phyloP scores from a whole-genome alignment of 23 tunicate genomes.

The Styela clava region DNA sequence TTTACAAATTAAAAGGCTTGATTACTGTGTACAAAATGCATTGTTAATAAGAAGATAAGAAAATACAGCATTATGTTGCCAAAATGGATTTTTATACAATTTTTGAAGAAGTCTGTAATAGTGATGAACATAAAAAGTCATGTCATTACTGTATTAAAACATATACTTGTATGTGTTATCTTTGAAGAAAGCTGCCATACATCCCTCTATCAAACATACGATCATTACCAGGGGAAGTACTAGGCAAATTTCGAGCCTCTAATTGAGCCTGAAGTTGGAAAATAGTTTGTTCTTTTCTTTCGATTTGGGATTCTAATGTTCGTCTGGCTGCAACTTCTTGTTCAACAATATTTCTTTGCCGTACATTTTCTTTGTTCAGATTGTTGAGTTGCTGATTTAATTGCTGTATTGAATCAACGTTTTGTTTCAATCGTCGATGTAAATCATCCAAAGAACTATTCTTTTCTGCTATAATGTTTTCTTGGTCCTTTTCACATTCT shows the following conservation, averaged over 20 bases:
- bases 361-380: slow-evolving; percentile 70
- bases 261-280: slow-evolving; percentile 68
- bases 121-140: no score
- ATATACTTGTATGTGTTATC: no score
- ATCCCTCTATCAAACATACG: not conserved
- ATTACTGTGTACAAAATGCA: no score
- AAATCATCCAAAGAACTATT: slow-evolving; percentile 70
- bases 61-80: no score
- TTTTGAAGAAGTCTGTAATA: no score
- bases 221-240: slow-evolving; percentile 9
- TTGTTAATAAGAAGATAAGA: no score
- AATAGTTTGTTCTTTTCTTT: slow-evolving; percentile 63
- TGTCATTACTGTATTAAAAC: no score
- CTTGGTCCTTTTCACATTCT: slow-evolving; percentile 69
- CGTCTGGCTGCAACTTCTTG: slow-evolving; percentile 64
- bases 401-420: slow-evolving; percentile 86
- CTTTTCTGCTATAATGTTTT: slow-evolving; percentile 56
- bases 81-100: no score
- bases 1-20: no score
- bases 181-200: slow-evolving; percentile 13
- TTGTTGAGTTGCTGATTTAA: slow-evolving; percentile 83
- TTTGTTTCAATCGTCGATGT: slow-evolving; percentile 71
- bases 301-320: slow-evolving; percentile 47
- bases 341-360: slow-evolving; percentile 70
- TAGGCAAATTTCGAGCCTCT: slow-evolving; percentile 10